phyloP scores from a whole-genome alignment of 92 coral and sea anemone species.

The Zoanthus solanderi region DNA sequence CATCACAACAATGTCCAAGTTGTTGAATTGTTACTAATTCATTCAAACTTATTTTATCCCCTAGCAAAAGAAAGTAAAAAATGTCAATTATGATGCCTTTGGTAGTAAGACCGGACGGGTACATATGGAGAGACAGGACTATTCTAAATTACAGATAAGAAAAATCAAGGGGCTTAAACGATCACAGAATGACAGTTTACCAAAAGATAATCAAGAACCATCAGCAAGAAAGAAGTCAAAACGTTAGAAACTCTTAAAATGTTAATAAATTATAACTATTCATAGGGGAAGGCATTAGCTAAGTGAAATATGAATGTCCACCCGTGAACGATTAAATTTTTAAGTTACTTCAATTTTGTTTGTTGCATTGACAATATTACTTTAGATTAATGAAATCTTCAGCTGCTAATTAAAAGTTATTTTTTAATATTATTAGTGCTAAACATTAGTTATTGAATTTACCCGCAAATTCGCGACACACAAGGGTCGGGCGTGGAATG shows the following conservation, averaged over 20 bases:
- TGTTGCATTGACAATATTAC: no score
- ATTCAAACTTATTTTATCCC: not conserved
- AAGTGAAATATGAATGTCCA: no score
- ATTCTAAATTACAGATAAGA: constrained; percentile 89
- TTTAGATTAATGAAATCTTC: no score
- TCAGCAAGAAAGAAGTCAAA: constrained; percentile 44
- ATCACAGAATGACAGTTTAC: constrained; percentile 35
- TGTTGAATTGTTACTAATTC: not conserved
- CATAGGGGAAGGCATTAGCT: no score
- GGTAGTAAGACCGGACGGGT: constrained; percentile 94
- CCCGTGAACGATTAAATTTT: no score
- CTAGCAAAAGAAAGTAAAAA: constrained; percentile 94
- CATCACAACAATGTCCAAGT: not conserved
- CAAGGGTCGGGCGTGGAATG: no score
- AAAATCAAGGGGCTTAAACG: constrained; percentile 96
- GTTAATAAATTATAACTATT: not conserved
- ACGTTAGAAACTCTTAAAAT: not conserved
- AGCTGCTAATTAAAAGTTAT: no score
- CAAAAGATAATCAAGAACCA: not conserved
- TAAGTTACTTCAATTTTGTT: no score
- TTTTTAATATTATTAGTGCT: no score
- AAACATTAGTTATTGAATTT: no score
- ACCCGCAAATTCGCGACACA: no score
- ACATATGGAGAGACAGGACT: constrained; percentile 97
- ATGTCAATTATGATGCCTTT: constrained; percentile 82